Conservation (phyloP, 2,113 vertebrate genomes). For the Xiphophorus couchianus region DNA sequence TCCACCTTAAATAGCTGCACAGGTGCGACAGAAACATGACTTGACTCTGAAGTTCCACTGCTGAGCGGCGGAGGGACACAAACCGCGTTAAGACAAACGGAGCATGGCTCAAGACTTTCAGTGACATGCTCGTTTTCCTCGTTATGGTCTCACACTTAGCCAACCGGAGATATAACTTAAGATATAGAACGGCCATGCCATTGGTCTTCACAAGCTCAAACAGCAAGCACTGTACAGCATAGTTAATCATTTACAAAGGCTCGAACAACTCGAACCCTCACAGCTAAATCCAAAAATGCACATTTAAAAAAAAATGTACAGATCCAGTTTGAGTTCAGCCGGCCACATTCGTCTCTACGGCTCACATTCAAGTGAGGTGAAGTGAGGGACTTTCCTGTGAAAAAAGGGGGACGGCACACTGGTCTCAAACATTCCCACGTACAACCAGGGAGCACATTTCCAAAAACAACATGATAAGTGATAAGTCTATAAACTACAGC, state of each 20-base stretch:
- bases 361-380: slow-evolving; percentile 6
- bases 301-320: slow-evolving; percentile 45
- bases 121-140: slow-evolving; percentile 59
- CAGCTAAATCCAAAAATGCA: slow-evolving; percentile 68
- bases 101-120: slow-evolving; percentile 19
- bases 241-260: slow-evolving; percentile 68
- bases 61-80: slow-evolving; percentile 12
- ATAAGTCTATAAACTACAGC: slow-evolving; percentile 61
- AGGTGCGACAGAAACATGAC: neutral
- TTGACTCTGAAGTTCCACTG: slow-evolving; percentile 1
- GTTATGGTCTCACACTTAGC: slow-evolving; percentile 42
- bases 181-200: slow-evolving; percentile 64
- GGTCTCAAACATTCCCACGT: slow-evolving; percentile 10
- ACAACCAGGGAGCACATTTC: slow-evolving; percentile 15
- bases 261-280: slow-evolving; percentile 62
- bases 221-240: slow-evolving; percentile 77
- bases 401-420: neutral
- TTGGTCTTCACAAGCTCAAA: slow-evolving; percentile 72
- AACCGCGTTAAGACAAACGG: slow-evolving; percentile 30
- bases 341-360: slow-evolving; percentile 5
- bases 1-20: slow-evolving; percentile 30
- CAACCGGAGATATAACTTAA: slow-evolving; percentile 40
- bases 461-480: slow-evolving; percentile 29
- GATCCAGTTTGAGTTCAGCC: slow-evolving; percentile 3
- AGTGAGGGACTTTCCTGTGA: neutral